These are phyloP conservation scores for Drosophila algonquin DNA, from an alignment of 2,888 invertebrate genomes.

Conservation along the genomic window DNA sequence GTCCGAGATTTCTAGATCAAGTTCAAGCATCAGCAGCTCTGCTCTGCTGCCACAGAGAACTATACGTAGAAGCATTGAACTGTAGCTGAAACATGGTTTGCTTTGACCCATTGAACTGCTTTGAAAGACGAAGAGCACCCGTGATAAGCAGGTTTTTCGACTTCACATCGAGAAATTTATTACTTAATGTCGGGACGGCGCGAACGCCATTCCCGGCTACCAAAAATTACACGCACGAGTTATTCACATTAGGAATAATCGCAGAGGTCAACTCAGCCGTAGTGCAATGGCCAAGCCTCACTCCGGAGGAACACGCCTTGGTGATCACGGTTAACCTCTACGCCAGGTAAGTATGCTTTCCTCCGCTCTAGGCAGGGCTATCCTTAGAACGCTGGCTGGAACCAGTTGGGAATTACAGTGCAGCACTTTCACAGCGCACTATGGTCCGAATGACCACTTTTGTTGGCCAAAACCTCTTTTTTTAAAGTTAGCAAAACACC, in stretches of 20 bases:
- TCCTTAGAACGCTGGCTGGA: not conserved
- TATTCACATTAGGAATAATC: slow-evolving; percentile 63
- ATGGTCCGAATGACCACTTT: no score
- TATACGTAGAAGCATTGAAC: slow-evolving; percentile 35
- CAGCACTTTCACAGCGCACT: slow-evolving; percentile 1
- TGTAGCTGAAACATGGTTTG: slow-evolving; percentile 17
- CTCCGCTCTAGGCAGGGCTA: slow-evolving; percentile 4
- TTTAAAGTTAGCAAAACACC: no score
- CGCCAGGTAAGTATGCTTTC: slow-evolving; percentile 72
- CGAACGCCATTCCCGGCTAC: slow-evolving; percentile 76
- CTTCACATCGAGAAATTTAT: slow-evolving; percentile 39
- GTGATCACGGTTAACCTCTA: slow-evolving; percentile 76
- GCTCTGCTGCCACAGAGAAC: slow-evolving; percentile 7
- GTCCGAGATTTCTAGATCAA: slow-evolving; percentile 53
- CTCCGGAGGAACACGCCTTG: slow-evolving; percentile 74
- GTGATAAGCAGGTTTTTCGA: slow-evolving; percentile 17
- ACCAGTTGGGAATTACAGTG: slow-evolving; percentile 54
- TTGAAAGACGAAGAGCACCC: not conserved
- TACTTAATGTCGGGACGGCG: slow-evolving; percentile 63
- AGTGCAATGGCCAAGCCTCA: slow-evolving; percentile 71
- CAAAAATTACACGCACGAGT: slow-evolving; percentile 76
- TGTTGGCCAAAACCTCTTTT: no score
- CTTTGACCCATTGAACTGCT: slow-evolving; percentile 59
- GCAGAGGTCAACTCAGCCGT: slow-evolving; percentile 70
- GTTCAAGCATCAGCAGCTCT: slow-evolving; percentile 52